These are phyloP conservation scores for Paralvinella palmiformis DNA, from an alignment of 1,140 invertebrate species.

Conservation along the genomic window DNA sequence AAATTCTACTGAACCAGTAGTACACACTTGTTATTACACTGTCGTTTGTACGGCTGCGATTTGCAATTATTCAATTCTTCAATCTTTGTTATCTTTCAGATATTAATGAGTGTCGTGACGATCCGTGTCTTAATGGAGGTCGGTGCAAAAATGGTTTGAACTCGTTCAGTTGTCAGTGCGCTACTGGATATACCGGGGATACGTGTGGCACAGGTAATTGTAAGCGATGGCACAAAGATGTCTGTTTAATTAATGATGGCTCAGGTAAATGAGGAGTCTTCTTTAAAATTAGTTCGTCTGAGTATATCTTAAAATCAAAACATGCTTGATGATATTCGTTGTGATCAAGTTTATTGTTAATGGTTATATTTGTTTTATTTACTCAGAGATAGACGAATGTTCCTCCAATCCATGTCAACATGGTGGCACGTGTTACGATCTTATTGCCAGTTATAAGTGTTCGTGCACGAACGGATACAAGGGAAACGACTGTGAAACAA, in stretches of 20 bases:
- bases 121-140: slow-evolving; percentile 79
- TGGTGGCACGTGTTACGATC: slow-evolving; percentile 89
- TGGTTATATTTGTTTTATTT: not conserved
- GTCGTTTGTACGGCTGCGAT: no score
- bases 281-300: not conserved
- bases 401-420: slow-evolving; percentile 71
- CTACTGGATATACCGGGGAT: slow-evolving; percentile 51
- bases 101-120: slow-evolving; percentile 71
- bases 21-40: no score
- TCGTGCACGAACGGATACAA: slow-evolving; percentile 86
- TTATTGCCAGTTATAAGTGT: slow-evolving; percentile 33
- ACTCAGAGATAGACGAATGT: not conserved
- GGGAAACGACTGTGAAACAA: slow-evolving; percentile 91
- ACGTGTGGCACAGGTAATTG: not conserved
- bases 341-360: not conserved
- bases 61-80: no score
- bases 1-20: no score
- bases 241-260: not conserved
- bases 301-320: not conserved
- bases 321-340: not conserved
- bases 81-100: no score
- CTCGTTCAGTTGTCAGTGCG: slow-evolving; percentile 63
- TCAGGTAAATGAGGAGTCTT: not conserved
- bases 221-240: not conserved
- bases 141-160: slow-evolving; percentile 72